phyloP scores from a whole-genome alignment of 2,888 invertebrate species.

The Chymomyza amoena region DNA sequence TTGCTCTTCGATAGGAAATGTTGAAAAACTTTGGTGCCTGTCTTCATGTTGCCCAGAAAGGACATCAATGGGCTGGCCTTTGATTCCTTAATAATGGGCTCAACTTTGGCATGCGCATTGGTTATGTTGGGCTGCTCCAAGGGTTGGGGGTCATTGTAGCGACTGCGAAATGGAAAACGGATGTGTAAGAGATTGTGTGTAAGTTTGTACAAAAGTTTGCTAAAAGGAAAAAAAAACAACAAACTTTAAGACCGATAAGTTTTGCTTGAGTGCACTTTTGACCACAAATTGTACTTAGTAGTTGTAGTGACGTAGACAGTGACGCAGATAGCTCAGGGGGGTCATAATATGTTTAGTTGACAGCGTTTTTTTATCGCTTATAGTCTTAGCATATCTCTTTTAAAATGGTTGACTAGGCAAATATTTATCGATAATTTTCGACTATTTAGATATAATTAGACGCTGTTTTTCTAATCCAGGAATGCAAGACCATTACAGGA shows the following conservation, averaged over 20 bases:
- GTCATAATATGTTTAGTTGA: no score
- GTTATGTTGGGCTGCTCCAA: constrained; percentile 77
- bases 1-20: constrained; percentile 83
- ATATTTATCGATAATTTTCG: no score
- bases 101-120: constrained; percentile 75
- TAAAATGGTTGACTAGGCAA: no score
- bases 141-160: constrained; percentile 78
- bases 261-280: constrained; percentile 68
- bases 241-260: constrained; percentile 53
- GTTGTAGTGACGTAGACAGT: no score
- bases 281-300: constrained; percentile 49
- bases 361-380: no score
- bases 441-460: no score
- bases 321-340: no score
- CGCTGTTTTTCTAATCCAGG: no score
- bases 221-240: background rate
- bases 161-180: constrained; percentile 51
- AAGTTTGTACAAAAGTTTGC: background rate
- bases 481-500: no score
- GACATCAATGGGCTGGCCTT: constrained; percentile 78
- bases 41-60: constrained; percentile 82
- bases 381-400: no score
- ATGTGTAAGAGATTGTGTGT: background rate
- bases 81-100: constrained; percentile 77
- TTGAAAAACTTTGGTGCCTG: constrained; percentile 83